Evolutionary conservation across 2,113 vertebrate species (phyloP).

Genomic region (Caracal caracal): DNA sequence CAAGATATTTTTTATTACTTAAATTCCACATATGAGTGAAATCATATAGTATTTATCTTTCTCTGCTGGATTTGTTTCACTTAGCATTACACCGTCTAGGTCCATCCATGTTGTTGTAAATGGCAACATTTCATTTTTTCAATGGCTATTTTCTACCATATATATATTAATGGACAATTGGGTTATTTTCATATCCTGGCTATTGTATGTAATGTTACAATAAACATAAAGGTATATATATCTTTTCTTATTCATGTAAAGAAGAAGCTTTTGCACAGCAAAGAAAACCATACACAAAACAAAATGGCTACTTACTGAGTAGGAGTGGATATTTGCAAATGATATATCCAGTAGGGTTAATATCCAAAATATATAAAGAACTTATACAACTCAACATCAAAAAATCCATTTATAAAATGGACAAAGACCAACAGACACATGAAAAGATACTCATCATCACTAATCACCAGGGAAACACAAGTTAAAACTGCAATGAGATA

Average conservation of each 20-base stretch:
- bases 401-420: neutral
- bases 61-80: neutral
- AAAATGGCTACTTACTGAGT: neutral
- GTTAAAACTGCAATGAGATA: neutral
- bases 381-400: neutral
- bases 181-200: neutral
- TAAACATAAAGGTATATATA: neutral
- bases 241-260: neutral
- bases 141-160: neutral
- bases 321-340: neutral
- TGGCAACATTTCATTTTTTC: neutral
- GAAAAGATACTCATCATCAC: neutral
- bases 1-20: too few species aligned
- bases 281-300: neutral
- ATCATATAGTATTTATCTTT: too few species aligned
- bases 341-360: neutral
- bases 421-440: neutral
- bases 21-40: too few species aligned
- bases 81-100: fast-evolving
- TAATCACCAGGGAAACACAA: neutral
- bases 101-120: neutral
- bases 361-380: neutral
- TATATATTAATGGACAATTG: neutral
- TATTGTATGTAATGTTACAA: neutral
- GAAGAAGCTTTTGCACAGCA: neutral